Evolutionary conservation across 2,113 vertebrate species (phyloP).

Genomic region (Mugil cephalus): DNA sequence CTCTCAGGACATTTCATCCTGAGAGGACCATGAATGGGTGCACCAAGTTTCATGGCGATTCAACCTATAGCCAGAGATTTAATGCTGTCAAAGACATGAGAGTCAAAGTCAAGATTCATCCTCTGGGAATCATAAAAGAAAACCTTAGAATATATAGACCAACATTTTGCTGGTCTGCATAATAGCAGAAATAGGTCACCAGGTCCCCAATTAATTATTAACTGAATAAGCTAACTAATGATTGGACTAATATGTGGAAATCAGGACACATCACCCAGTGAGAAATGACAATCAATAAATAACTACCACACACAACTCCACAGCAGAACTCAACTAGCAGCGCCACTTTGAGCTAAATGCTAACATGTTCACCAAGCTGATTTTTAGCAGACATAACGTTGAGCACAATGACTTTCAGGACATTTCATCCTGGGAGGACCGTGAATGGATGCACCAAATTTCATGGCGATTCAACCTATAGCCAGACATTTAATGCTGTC

Average conservation of each 20-base stretch:
- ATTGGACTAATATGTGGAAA: background rate
- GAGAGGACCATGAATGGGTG: background rate
- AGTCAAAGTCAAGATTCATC: background rate
- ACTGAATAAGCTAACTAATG: background rate
- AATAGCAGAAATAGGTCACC: no score
- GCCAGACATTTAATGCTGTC: background rate
- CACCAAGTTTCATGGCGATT: no score
- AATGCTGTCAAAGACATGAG: background rate
- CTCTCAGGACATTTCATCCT: background rate
- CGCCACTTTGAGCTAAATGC: no score
- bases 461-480: background rate
- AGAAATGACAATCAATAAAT: background rate
- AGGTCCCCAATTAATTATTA: background rate
- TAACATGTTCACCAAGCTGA: background rate
- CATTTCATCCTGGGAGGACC: background rate
- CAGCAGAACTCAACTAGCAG: no score
- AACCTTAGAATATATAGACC: no score
- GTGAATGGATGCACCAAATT: background rate
- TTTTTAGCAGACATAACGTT: no score
- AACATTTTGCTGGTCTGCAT: no score
- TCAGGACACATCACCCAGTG: no score
- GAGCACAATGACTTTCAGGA: no score
- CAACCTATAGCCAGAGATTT: background rate
- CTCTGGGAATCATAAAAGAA: background rate
- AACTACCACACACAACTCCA: background rate